Conservation (phyloP, 1,140 invertebrate species). For the Danaus melanippus region DNA sequence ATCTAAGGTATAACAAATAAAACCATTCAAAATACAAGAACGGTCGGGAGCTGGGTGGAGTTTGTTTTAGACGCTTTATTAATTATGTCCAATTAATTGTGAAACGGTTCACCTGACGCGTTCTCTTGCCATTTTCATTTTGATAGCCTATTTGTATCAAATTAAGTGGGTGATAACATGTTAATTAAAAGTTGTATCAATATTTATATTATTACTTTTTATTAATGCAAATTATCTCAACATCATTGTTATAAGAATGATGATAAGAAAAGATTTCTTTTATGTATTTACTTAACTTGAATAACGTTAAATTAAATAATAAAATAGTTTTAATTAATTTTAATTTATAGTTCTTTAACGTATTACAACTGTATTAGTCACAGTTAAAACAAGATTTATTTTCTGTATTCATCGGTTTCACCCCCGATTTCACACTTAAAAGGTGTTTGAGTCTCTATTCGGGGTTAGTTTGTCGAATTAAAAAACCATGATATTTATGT, state of each 20-base stretch:
- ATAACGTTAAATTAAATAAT: no score
- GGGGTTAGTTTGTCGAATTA: conserved; percentile 9
- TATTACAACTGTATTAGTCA: no score
- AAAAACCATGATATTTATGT: not conserved
- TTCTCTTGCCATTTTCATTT: conserved; percentile 44
- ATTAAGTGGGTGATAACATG: conserved; percentile 28
- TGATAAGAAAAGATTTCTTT: no score
- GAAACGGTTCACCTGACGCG: conserved; percentile 50
- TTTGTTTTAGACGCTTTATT: conserved; percentile 67
- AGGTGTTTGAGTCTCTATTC: conserved; percentile 27
- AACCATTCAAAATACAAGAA: conserved; percentile 50
- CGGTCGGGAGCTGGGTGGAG: conserved; percentile 59
- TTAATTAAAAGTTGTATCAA: conserved; percentile 15
- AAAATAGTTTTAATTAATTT: no score
- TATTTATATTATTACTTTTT: no score
- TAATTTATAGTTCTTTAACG: no score
- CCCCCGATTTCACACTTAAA: conserved; percentile 50
- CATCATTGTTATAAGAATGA: no score
- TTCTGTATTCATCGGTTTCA: conserved; percentile 19
- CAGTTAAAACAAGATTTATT: conserved; percentile 15
- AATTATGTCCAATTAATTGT: conserved; percentile 70
- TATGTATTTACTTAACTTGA: no score
- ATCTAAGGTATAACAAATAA: conserved; percentile 49
- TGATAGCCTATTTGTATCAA: conserved; percentile 31
- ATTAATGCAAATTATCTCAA: no score